These are phyloP conservation scores for Phenganax stokvisi DNA, from an alignment of 92 coral and sea anemone species.

Conservation along the genomic window DNA sequence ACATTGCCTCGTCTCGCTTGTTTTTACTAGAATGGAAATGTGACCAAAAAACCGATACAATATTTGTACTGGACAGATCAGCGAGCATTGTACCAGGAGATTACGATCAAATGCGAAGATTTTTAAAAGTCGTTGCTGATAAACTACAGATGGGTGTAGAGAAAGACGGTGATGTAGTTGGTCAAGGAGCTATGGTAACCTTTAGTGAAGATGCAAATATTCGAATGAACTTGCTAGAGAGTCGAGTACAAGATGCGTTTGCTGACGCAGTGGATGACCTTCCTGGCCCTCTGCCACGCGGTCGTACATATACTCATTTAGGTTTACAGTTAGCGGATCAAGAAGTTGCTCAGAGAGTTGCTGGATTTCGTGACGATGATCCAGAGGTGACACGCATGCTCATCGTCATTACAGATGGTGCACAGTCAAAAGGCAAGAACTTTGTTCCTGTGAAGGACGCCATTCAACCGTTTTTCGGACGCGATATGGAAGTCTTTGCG, in stretches of 20 bases:
- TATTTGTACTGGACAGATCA: slow-evolving; percentile 43
- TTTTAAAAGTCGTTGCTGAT: slow-evolving; percentile 24
- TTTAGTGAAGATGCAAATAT: slow-evolving; percentile 1
- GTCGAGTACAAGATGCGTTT: background rate
- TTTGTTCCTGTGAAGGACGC: slow-evolving; percentile 48
- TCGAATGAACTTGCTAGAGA: background rate
- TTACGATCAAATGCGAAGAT: slow-evolving; percentile 20
- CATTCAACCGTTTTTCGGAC: slow-evolving; percentile 27
- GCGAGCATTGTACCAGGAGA: slow-evolving; percentile 18
- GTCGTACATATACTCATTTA: slow-evolving; percentile 19
- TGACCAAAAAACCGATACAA: slow-evolving; percentile 16
- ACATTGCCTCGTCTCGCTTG: background rate
- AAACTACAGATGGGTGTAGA: slow-evolving; percentile 29
- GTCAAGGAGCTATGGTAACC: slow-evolving; percentile 27
- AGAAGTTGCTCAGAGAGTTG: background rate
- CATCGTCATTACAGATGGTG: slow-evolving; percentile 22
- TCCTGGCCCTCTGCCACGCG: background rate
- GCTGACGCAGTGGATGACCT: background rate
- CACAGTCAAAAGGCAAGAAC: slow-evolving; percentile 14
- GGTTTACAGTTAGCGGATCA: slow-evolving; percentile 10
- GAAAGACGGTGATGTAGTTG: slow-evolving; percentile 10
- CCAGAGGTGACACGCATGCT: background rate
- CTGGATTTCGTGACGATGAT: slow-evolving; percentile 23
- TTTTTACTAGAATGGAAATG: slow-evolving; percentile 7
- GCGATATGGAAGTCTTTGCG: slow-evolving; percentile 37